Conservation (phyloP, 35 echinoderm and acorn worm species). For the Apostichopus japonicus region DNA sequence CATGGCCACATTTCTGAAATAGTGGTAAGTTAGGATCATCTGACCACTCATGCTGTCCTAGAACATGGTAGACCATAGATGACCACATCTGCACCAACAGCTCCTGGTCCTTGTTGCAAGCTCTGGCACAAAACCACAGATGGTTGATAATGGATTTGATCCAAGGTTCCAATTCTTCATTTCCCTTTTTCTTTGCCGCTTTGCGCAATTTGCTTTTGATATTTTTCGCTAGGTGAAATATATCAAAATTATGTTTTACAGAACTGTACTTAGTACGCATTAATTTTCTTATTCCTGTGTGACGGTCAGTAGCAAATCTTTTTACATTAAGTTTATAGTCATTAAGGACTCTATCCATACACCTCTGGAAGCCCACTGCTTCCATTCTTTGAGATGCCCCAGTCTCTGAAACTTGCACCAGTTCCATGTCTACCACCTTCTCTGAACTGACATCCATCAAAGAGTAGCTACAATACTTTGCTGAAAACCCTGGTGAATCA, state of each 20-base stretch:
- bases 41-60: background rate
- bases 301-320: conserved; percentile 27
- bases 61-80: background rate
- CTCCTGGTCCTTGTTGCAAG: background rate
- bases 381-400: conserved; percentile 62
- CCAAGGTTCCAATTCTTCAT: background rate
- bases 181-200: no score
- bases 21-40: background rate
- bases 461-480: conserved; percentile 57
- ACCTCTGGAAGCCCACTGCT: conserved; percentile 22
- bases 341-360: background rate
- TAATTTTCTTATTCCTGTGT: background rate
- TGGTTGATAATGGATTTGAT: background rate
- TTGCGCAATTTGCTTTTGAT: background rate
- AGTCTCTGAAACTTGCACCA: conserved; percentile 59
- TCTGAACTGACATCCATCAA: conserved; percentile 28
- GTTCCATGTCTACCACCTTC: conserved; percentile 28
- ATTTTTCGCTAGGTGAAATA: background rate
- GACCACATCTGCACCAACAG: conserved; percentile 12
- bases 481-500: conserved; percentile 52
- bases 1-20: background rate
- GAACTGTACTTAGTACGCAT: background rate
- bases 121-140: conserved; percentile 7
- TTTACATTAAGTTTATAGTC: conserved; percentile 24
- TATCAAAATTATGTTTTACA: background rate